A percentile compares a stretch with the other conserved stretches of the same genome.
phyloP scores from a whole-genome alignment of 2,113 vertebrate genomes.

The Oreochromis spilurus region DNA sequence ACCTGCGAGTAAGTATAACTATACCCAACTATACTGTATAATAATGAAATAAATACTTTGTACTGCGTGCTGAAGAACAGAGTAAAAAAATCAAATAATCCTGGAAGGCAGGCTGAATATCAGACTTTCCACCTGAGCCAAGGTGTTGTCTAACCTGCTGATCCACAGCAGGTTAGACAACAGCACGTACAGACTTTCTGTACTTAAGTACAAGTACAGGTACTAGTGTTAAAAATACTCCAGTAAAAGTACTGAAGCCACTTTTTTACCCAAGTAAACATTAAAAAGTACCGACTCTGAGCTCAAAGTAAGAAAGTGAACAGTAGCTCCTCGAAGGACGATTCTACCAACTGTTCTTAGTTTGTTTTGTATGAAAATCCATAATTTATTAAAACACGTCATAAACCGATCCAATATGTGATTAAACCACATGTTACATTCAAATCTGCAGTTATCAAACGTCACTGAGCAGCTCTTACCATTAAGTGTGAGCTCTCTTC shows the following conservation, averaged over 20 bases:
- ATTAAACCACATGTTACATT: background rate
- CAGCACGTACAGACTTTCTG: background rate
- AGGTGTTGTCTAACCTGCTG: background rate
- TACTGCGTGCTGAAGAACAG: background rate
- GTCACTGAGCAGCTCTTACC: background rate
- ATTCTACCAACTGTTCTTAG: background rate
- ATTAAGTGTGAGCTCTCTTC: background rate
- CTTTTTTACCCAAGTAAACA: background rate
- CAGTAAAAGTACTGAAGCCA: background rate
- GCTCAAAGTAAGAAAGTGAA: background rate
- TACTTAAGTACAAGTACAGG: background rate
- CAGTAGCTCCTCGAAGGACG: background rate
- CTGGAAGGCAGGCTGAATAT: background rate
- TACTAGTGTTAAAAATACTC: background rate
- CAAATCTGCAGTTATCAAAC: background rate
- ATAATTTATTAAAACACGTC: background rate
- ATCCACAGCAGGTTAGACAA: background rate
- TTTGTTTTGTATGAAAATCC: background rate
- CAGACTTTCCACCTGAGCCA: background rate
- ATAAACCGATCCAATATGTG: background rate
- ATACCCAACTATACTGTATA: background rate
- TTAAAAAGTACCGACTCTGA: background rate
- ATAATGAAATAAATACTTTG: background rate
- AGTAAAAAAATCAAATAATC: background rate
- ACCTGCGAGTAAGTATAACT: accelerated